Conservation (phyloP, 2,888 invertebrate species). For the Dynastes maya region DNA sequence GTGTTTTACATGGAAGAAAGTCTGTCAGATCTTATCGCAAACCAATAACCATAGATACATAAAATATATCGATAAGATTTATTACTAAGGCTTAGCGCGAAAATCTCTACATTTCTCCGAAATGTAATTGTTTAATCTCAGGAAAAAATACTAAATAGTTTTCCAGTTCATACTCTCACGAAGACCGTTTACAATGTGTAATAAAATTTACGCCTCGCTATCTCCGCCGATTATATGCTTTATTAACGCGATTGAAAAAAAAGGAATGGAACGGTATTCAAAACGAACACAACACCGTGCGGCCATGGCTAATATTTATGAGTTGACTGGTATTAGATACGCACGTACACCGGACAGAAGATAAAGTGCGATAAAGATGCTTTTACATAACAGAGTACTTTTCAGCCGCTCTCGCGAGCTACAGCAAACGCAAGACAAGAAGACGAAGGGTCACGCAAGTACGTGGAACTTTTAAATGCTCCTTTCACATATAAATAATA, state of each 20-base stretch:
- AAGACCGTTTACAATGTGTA: conserved; percentile 58
- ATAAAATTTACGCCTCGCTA: conserved; percentile 59
- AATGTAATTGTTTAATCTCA: conserved; percentile 34
- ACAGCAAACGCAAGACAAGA: conserved; percentile 17
- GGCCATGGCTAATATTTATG: conserved; percentile 62
- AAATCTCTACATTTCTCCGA: background rate
- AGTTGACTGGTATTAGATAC: conserved; percentile 64
- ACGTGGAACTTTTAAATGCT: conserved; percentile 63
- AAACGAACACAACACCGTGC: conserved; percentile 56
- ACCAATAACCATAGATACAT: too few species aligned
- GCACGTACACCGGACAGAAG: conserved; percentile 62
- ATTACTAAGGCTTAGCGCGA: background rate
- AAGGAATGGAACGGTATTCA: conserved; percentile 55
- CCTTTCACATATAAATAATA: conserved; percentile 65
- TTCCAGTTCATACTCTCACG: conserved; percentile 59
- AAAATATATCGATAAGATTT: background rate
- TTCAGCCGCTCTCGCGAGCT: conserved; percentile 56
- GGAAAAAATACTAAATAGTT: conserved; percentile 59
- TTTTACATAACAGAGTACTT: conserved; percentile 62
- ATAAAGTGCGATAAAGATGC: conserved; percentile 64
- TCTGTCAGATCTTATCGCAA: too few species aligned
- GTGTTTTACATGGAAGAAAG: too few species aligned
- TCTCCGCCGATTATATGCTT: conserved; percentile 62
- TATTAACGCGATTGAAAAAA: conserved; percentile 60
- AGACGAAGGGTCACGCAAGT: conserved; percentile 62